Percentiles rank a stretch among this genome's conserved stretches.
These are phyloP conservation scores for Myxocyprinus asiaticus DNA, from an alignment of 2,113 vertebrate genomes.

Conservation along the genomic window DNA sequence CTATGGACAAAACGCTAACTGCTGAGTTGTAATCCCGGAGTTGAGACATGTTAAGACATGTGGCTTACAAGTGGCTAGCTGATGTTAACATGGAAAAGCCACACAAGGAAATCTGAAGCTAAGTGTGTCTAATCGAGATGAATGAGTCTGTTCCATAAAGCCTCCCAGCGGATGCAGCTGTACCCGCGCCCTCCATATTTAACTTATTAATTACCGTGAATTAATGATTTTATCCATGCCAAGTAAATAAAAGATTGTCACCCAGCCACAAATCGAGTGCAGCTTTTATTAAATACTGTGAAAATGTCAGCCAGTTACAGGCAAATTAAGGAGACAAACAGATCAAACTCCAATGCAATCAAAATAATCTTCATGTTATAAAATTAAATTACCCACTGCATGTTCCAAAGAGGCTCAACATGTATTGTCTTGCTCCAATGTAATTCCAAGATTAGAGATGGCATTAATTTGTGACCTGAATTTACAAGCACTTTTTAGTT, in stretches of 20 bases:
- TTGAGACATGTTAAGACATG: slow-evolving; percentile 20
- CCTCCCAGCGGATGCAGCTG: slow-evolving; percentile 64
- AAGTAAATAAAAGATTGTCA: slow-evolving; percentile 75
- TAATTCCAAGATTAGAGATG: slow-evolving; percentile 60
- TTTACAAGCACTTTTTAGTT: slow-evolving; percentile 51
- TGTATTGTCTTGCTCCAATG: slow-evolving; percentile 55
- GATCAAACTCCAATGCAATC: slow-evolving; percentile 67
- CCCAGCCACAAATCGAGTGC: slow-evolving; percentile 59
- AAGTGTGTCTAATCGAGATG: slow-evolving; percentile 71
- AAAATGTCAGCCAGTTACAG: slow-evolving; percentile 69
- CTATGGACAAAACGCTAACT: too few relatives aligned
- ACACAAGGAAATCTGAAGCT: slow-evolving; percentile 56
- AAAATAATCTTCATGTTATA: slow-evolving; percentile 61
- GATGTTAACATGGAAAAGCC: slow-evolving; percentile 54
- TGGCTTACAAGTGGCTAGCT: slow-evolving; percentile 24
- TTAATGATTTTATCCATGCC: slow-evolving; percentile 72
- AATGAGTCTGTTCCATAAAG: slow-evolving; percentile 60
- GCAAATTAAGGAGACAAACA: slow-evolving; percentile 67
- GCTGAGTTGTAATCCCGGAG: not conserved
- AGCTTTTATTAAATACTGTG: slow-evolving; percentile 69
- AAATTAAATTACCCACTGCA: slow-evolving; percentile 62
- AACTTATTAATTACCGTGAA: slow-evolving; percentile 74
- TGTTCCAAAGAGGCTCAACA: slow-evolving; percentile 54
- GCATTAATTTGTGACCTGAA: slow-evolving; percentile 58
- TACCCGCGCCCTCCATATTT: slow-evolving; percentile 61